phyloP scores from a whole-genome alignment of 2,888 invertebrate genomes.

The Eilema caniola region DNA sequence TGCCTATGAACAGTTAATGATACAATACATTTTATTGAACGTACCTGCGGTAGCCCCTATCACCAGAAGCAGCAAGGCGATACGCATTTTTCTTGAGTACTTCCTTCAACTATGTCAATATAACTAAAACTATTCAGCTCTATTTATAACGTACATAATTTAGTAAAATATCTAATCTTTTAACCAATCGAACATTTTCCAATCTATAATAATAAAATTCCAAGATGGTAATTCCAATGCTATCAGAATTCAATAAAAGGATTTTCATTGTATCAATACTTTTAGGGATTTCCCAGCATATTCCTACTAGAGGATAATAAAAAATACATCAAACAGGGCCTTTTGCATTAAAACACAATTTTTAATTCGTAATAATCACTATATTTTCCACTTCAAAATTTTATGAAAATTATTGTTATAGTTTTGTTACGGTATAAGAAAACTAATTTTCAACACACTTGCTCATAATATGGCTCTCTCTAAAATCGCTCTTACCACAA shows the following conservation, averaged over 20 bases:
- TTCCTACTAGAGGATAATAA: too few species aligned
- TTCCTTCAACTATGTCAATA: background rate
- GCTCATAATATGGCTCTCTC: too few species aligned
- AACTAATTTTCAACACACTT: too few species aligned
- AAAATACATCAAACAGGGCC: too few species aligned
- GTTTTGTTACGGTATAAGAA: too few species aligned
- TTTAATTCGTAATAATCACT: too few species aligned
- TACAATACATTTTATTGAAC: background rate
- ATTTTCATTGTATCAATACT: background rate
- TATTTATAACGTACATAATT: background rate
- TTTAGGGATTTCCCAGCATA: too few species aligned
- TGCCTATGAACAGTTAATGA: too few species aligned
- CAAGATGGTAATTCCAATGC: background rate
- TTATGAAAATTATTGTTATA: too few species aligned
- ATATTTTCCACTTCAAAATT: too few species aligned
- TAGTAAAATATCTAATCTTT: conserved; percentile 4
- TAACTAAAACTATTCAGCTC: background rate
- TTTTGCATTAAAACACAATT: too few species aligned
- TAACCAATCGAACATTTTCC: background rate
- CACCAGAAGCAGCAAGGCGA: background rate
- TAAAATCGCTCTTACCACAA: too few species aligned
- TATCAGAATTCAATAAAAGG: background rate
- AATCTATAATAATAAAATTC: background rate
- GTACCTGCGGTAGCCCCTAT: background rate
- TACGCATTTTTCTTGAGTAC: background rate